Conservation (phyloP, 2,113 vertebrate genomes). For the Arenaria interpres region DNA sequence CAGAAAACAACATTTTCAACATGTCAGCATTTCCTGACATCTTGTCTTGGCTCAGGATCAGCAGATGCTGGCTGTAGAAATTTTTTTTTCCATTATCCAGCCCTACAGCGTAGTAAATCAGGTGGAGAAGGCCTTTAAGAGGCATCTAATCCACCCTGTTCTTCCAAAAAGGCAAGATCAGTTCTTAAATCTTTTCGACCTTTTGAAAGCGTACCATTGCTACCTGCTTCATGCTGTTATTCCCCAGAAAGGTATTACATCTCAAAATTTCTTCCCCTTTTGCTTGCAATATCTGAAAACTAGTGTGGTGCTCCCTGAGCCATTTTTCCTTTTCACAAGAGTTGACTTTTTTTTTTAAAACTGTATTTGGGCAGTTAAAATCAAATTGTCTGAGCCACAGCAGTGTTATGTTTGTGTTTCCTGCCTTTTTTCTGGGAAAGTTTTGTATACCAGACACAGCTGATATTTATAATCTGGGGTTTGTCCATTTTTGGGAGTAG, state of each 20-base stretch:
- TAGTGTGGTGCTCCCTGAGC: not conserved
- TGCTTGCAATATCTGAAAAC: not conserved
- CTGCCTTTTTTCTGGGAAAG: not conserved
- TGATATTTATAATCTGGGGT: constrained; percentile 10
- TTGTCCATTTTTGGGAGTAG: not conserved
- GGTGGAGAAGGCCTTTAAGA: not conserved
- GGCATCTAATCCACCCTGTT: not conserved
- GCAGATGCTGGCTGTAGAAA: not conserved
- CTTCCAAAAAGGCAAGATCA: not conserved
- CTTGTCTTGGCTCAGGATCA: not conserved
- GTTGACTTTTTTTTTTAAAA: not conserved
- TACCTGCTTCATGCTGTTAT: not conserved
- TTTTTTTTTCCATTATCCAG: not conserved
- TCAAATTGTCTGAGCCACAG: constrained; percentile 44
- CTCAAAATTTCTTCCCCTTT: not conserved
- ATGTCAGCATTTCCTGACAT: not conserved
- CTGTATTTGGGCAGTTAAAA: not conserved
- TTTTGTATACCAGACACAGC: not conserved
- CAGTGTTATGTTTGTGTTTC: not conserved
- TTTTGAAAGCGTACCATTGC: not conserved
- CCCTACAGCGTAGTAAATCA: not conserved
- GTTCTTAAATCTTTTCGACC: not conserved
- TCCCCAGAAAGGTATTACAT: not conserved
- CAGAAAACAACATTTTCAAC: not conserved
- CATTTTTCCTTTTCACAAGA: not conserved